Conservation (phyloP, 2,888 invertebrate genomes). For the Hydrotaea cyrtoneurina region DNA sequence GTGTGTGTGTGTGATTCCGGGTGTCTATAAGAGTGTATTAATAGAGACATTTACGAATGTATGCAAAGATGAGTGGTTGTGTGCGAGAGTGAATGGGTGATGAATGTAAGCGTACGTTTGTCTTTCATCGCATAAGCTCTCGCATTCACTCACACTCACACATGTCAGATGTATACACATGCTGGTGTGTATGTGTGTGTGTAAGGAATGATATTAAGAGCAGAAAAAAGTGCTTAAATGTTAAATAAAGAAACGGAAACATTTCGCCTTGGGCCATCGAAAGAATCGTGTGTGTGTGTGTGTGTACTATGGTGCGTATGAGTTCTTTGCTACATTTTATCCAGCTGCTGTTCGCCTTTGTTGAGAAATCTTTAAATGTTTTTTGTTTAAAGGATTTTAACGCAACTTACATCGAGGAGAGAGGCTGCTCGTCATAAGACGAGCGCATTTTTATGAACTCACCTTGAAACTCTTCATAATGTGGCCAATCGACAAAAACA, state of each 20-base stretch:
- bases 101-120: not conserved
- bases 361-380: not conserved
- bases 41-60: slow-evolving; percentile 1
- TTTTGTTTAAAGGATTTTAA: not conserved
- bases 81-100: not conserved
- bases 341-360: not conserved
- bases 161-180: too few species aligned
- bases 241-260: slow-evolving; percentile 26
- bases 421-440: too few species aligned
- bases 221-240: slow-evolving; percentile 8
- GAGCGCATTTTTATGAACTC: too few species aligned
- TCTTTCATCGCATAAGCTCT: not conserved
- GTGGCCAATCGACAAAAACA: too few species aligned
- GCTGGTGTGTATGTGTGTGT: not conserved
- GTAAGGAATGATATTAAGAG: not conserved
- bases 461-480: too few species aligned
- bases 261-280: slow-evolving; percentile 8
- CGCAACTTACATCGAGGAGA: too few species aligned
- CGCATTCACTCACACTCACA: not conserved
- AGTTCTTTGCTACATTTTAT: not conserved
- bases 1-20: not conserved
- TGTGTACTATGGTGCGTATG: too few species aligned
- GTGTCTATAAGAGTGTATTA: not conserved
- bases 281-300: too few species aligned
- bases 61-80: not conserved